Evolutionary conservation across 2,888 invertebrate genomes (phyloP).

Genomic region (Andrena praecox): DNA sequence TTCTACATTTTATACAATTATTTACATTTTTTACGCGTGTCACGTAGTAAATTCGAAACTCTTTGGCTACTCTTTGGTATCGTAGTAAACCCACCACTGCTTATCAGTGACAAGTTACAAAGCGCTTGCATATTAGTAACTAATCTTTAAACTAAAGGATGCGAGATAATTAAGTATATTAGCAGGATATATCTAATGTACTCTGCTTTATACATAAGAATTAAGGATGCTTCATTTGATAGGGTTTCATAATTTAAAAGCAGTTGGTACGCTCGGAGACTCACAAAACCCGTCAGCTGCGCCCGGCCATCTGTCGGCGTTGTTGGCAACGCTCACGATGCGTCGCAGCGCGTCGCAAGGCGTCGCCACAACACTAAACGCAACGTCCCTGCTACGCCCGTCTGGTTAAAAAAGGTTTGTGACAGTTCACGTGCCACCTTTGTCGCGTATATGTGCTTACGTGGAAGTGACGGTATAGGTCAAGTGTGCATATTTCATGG

Average conservation of each 20-base stretch:
- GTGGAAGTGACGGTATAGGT: constrained; percentile 43
- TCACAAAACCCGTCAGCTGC: not conserved
- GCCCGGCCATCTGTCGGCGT: constrained; percentile 10
- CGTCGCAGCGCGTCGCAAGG: not conserved
- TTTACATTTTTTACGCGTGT: no score
- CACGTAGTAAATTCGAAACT: no score
- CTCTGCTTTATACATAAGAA: not conserved
- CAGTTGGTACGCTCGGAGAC: not conserved
- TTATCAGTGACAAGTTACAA: no score
- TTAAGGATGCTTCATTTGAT: not conserved
- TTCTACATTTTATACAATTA: no score
- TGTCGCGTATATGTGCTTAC: constrained; percentile 38
- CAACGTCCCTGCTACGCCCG: not conserved
- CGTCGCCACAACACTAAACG: not conserved
- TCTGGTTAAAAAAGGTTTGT: constrained; percentile 10
- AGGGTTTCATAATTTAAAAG: not conserved
- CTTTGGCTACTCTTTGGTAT: no score
- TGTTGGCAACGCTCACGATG: not conserved
- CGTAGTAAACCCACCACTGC: no score
- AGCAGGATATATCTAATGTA: no score
- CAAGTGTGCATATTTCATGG: constrained; percentile 14
- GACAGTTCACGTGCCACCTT: not conserved
- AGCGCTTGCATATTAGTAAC: no score
- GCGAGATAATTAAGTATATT: no score
- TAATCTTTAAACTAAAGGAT: no score